These are phyloP conservation scores for Antrozous pallidus DNA, from an alignment of 2,797 vertebrate genomes.

Conservation along the genomic window DNA sequence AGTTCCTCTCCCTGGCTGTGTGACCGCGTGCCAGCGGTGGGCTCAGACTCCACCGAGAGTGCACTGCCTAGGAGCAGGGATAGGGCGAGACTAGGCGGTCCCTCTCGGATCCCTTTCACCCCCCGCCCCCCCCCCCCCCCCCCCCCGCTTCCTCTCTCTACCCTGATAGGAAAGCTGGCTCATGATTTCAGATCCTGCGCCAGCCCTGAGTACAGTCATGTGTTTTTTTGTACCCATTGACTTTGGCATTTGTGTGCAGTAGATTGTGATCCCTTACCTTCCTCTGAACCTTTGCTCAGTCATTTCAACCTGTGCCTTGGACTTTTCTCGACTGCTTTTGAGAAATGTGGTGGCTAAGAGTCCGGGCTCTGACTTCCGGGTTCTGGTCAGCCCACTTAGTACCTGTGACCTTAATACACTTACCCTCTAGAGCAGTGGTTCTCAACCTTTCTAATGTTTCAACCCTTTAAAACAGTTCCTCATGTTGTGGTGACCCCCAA, in stretches of 20 bases:
- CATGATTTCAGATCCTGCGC: neutral
- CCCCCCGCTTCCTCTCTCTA: neutral
- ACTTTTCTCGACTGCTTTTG: neutral
- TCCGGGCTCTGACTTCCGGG: neutral
- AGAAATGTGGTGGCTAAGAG: neutral
- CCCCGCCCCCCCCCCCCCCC: too few species aligned
- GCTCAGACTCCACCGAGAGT: constrained; percentile 50
- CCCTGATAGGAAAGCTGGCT: neutral
- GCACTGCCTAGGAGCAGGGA: neutral
- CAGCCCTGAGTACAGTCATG: neutral
- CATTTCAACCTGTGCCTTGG: neutral
- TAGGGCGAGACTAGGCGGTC: neutral
- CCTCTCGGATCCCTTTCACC: accelerated
- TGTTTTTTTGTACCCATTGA: neutral
- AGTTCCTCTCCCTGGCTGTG: constrained; percentile 57
- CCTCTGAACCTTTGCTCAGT: neutral
- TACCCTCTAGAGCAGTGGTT: too few species aligned
- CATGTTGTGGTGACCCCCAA: too few species aligned
- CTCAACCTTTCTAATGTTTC: too few species aligned
- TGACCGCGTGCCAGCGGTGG: constrained; percentile 49
- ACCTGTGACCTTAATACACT: neutral
- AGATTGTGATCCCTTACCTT: neutral
- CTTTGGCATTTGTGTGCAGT: neutral
- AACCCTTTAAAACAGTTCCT: too few species aligned
- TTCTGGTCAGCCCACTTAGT: neutral